Conservation (phyloP, 1,140 invertebrate genomes). For the Zelostemma sp. region DNA sequence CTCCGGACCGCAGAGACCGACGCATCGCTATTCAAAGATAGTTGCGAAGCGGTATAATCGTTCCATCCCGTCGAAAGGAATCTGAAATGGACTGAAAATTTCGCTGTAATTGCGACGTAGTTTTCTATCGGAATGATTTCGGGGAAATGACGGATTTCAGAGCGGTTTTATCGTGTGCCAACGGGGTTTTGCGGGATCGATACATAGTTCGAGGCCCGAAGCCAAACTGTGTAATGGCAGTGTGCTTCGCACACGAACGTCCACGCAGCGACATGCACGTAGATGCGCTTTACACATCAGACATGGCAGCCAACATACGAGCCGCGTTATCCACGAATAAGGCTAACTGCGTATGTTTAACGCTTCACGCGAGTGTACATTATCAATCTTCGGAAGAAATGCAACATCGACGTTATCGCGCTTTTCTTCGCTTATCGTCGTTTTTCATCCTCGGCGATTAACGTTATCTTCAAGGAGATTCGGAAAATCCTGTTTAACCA, state of each 20-base stretch:
- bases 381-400: neutral
- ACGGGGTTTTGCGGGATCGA: constrained; percentile 53
- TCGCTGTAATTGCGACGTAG: neutral
- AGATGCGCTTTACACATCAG: constrained; percentile 29
- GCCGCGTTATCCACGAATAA: constrained; percentile 32
- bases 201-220: constrained; percentile 58
- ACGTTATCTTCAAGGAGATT: too few species aligned
- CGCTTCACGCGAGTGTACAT: constrained; percentile 17
- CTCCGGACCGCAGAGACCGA: too few species aligned
- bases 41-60: too few species aligned
- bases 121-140: constrained; percentile 9
- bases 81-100: neutral
- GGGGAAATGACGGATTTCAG: neutral
- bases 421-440: too few species aligned
- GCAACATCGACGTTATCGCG: too few species aligned
- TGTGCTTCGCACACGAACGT: constrained; percentile 41
- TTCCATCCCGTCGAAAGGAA: neutral
- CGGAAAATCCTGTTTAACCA: too few species aligned
- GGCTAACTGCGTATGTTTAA: constrained; percentile 33
- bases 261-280: constrained; percentile 41
- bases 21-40: too few species aligned
- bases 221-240: constrained; percentile 56
- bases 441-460: too few species aligned
- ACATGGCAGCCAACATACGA: constrained; percentile 22
- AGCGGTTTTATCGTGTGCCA: constrained; percentile 37